These are phyloP conservation scores for Oryzias sinensis DNA, from an alignment of 2,797 vertebrate species.

Conservation along the genomic window DNA sequence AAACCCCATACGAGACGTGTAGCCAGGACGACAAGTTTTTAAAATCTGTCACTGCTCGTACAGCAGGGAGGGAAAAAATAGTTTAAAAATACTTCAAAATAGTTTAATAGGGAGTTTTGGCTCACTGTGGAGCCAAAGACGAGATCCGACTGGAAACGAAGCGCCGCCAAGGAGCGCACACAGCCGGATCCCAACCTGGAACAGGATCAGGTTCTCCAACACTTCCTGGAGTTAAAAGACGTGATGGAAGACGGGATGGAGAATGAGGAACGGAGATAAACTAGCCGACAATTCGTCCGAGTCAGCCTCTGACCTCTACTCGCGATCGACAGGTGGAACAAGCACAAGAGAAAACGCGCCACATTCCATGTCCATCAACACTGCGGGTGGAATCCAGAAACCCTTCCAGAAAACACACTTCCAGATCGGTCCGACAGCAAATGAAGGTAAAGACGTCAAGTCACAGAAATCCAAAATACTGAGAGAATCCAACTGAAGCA, in stretches of 20 bases:
- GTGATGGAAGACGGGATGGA: background rate
- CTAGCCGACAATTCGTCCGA: conserved; percentile 20
- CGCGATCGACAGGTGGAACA: background rate
- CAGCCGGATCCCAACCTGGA: too few species aligned
- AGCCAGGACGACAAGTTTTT: conserved; percentile 33
- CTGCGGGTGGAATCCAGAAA: background rate
- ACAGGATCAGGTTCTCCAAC: too few species aligned
- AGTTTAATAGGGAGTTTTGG: too few species aligned
- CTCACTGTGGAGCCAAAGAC: conserved; percentile 46
- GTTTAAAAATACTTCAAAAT: too few species aligned
- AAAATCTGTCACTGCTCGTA: conserved; percentile 13
- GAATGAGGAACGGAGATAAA: conserved; percentile 13
- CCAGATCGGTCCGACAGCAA: too few species aligned
- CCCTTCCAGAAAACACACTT: too few species aligned
- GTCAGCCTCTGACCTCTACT: conserved; percentile 12
- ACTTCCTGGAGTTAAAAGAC: too few species aligned
- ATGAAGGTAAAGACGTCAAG: too few species aligned
- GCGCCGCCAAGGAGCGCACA: too few species aligned
- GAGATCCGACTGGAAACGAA: conserved; percentile 16
- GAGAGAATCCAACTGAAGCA: too few species aligned
- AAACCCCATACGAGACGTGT: conserved; percentile 9
- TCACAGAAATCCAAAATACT: too few species aligned
- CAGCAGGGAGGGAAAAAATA: conserved; percentile 1
- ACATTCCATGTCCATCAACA: background rate
- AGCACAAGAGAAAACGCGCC: background rate